Base-by-base conservation (phyloP, 2,797 vertebrate species). In the Champsocephalus gunnari region DNA sequence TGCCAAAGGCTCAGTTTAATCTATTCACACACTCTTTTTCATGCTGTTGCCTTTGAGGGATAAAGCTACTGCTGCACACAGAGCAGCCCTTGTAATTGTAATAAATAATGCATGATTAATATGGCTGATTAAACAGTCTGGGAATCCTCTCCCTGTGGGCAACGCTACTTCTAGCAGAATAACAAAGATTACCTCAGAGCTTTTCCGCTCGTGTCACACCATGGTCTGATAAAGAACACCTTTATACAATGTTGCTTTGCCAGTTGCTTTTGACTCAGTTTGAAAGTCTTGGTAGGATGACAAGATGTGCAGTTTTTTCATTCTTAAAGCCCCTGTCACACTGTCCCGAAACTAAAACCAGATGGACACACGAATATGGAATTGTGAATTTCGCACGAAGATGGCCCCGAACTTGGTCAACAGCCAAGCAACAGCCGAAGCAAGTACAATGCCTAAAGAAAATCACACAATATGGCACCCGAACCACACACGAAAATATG, bases 91-190 rank as follows among this genome's bases (percentile, higher is more conserved):
- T 92, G 89, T 92, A 92, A 94, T 92, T 83, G 85, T 90, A 78
- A 91, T 93, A 92, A 92, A 93, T 92, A 90, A 92, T 93, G 87
- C 88, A 93, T 88, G 89, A 91, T 92, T 92, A 92, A 93, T 91
- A 85, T 85, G 88, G 88, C 88, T 93, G 91, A 91, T 93, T 93
- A 93, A 94, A 92, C 91, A 91, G 89, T 88, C 89, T 89, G 91
- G 85, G 88, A 89, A 88, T 87, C 84, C 77, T 89, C 82, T 86
- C 86, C 86, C 90, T 86, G 66, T 86, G 79, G 89, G 89, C 84
- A 81, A 71, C 76, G 76, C 77, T 74, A 86, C 90, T 90, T 91
- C 85, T 87, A 83, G 88, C 85, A 88, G 90, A 91, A 93, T 89
- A 90, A 92, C 89, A 90, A 87, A 91, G 88, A 92, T 92, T 89